Evolutionary conservation across 1,140 invertebrate species (phyloP).

Genomic region (Lepidurus arcticus): DNA sequence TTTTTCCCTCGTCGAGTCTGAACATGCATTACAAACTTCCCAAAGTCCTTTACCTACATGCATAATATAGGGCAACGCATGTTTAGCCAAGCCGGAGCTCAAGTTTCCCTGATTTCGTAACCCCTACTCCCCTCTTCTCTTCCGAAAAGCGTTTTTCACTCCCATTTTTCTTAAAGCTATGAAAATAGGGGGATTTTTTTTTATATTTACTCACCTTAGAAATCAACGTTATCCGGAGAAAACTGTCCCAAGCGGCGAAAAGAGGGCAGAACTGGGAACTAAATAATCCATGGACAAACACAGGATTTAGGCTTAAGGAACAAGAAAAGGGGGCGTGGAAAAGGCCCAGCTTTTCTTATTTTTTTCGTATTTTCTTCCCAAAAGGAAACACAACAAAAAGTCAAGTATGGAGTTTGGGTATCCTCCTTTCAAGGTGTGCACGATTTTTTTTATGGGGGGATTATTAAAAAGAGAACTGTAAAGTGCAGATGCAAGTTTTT

Average conservation of each 20-base stretch:
- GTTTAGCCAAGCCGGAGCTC: conserved; percentile 7
- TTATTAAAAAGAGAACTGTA: neutral
- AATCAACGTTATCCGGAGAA: conserved; percentile 12
- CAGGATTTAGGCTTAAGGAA: neutral
- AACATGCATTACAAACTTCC: conserved; percentile 16
- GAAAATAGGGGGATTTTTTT: no score
- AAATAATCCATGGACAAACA: conserved; percentile 19
- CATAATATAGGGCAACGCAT: conserved; percentile 19
- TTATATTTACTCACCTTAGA: neutral
- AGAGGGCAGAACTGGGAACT: conserved; percentile 3
- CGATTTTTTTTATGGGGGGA: neutral
- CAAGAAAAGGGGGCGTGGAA: conserved; percentile 13
- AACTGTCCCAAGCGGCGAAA: conserved; percentile 17
- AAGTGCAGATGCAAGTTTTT: neutral
- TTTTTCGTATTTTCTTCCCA: neutral
- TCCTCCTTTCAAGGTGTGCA: neutral
- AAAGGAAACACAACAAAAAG: conserved; percentile 9
- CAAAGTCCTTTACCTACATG: neutral
- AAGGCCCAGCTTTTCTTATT: neutral
- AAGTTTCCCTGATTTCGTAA: neutral
- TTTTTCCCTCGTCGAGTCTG: neutral
- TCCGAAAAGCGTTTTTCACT: no score
- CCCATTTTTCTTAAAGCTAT: no score
- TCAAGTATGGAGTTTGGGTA: neutral
- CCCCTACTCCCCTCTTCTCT: neutral